Base-by-base conservation (phyloP, 2,113 vertebrate genomes). In the Corythaeola cristata region DNA sequence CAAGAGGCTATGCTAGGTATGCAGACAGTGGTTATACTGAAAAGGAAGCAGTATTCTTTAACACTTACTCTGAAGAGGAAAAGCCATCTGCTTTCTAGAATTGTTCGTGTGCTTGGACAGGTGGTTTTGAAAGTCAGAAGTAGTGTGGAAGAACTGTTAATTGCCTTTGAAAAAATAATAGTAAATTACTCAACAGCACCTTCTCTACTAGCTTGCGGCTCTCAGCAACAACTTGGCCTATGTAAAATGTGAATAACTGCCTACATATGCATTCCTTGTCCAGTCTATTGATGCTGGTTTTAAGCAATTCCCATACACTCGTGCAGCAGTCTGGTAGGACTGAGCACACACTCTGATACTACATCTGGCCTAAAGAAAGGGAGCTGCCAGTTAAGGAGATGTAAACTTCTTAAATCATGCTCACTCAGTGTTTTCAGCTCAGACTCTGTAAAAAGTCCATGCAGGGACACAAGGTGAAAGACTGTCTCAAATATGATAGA, bases 301-400 rank as follows among this genome's bases (percentile, higher is more conserved):
- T 76, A 47, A 83, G 27, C 41, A 62, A 2, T 58, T 77, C 60
- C 45, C 47, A 56, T 84, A 47, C 50, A 52, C 19, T 92, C 22
- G 2, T 0, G 2, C 11, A 11, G 64, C 37, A 50, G 52, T 6
- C 4, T 10, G 66, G 47, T 41, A 52, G 77, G 44, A 52, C 37
- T 77, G 69, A 67, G 50, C 8, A 2, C 0, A 1, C 6, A 4
- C n/a, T n/a, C 19, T 47, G 26, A 5, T 68, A 6, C 0, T 59
- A 4, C 20, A 4, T 47, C 32, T 75, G 18, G 37, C 20, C 56
- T 77, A 30, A 60, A 53, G 84, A 77, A 35, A 33, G 15, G 35
- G 24, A 84, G 59, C 49, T 69, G 39, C 83, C 33, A 4, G 4
- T 16, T 76, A 23, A 86, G 53, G 23, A 66, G 60, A 26, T 17